Evolutionary conservation across 2,797 vertebrate genomes (phyloP), one percentile per base, ranked within the genome.

Genomic region (Pristis pectinata): DNA sequence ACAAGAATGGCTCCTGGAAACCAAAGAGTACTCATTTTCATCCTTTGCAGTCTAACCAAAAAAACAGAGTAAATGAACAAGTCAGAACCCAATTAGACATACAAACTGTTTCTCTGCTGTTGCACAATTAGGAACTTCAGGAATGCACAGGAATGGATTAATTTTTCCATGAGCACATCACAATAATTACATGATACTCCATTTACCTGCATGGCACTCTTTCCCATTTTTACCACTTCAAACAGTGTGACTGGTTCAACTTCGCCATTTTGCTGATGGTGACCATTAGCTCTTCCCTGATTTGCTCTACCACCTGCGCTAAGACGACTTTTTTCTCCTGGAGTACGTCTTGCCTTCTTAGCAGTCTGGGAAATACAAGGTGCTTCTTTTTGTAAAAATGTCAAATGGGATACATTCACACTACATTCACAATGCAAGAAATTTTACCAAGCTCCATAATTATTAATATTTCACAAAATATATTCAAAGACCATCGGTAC

Each of bases 171-270:
- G 64, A 67, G 4, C 22, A 74, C 15, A 64, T 64, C 22, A 74
- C 24, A 74, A 74, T 41, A 82, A 82, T 80, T 7, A 59, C 13
- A 76, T n/a, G n/a, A 95, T 53, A 87, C 44, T 37, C 70, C 9
- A 64, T 95, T 96, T 97, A 99, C 99, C 99, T 99, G 99, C 99
- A 99, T 99, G 95, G 99, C 99, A 95, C 99, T 99, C 97, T 99
- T 99, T 82, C 99, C 99, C 96, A 99, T 96, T 97, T 99, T 99
- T 96, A 99, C 99, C 96, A 99, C 99, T 95, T 99, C 99, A 95
- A 99, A 99, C 95, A 99, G 97, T 19, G 99, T 99, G 96, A 98
- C 98, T 2, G 99, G 98, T 59, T 99, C 98, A 53, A 97, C 98
- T 94, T 99, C 99, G 89, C 99, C 99, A 13, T 99, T 99, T 95